Base-by-base conservation (phyloP, 2,888 invertebrate genomes). In the Epinotia brunnichana region DNA sequence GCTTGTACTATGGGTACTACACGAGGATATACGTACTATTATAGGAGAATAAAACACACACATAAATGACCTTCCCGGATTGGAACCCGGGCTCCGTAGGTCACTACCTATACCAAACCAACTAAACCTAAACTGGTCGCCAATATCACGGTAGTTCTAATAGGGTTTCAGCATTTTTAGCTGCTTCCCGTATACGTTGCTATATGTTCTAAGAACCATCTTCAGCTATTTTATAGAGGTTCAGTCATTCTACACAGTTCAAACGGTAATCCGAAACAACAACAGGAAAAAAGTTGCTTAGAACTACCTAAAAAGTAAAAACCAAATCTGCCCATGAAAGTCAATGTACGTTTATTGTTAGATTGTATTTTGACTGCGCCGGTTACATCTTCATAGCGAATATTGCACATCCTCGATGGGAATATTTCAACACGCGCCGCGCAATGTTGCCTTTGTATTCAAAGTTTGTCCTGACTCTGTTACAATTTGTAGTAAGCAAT, bases 281-380 rank as follows among this genome's bases (percentile, higher is more conserved):
- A n/a, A 48, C n/a, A 48, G 5, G 15, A 7, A 48, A n/a, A 48
- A 48, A 7, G n/a, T 48, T 48, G 5, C 3, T 13, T 44, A 15
- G 44, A 13, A 44, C 15, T 1, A 4, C 15, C 53, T 53, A 19
- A 53, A 17, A 35, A n/a, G 19, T 53, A 19, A 53, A 17, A 35
- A n/a, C 29, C 29, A 44, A 24, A 11, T 10, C 4, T 48, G 48
- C n/a, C 9, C 4, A 9, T 11, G 24, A 24, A 24, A 48, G 61
- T 75, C 54, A 73, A 56, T 64, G 62, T 73, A 74, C 74, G 70
- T 70, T 70, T 66, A 61, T 64, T 57, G 73, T 62, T 62, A n/a
- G 48, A n/a, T 62, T 62, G 48, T 73, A 70, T 24, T 66, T 11
- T 21, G 54, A 41, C 41, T 56, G 39, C 54, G 66, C 17, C 21